Percentiles rank a stretch among this genome's conserved stretches.
Conservation (phyloP, 2,888 invertebrate species). For the Itoplectis maculator region DNA sequence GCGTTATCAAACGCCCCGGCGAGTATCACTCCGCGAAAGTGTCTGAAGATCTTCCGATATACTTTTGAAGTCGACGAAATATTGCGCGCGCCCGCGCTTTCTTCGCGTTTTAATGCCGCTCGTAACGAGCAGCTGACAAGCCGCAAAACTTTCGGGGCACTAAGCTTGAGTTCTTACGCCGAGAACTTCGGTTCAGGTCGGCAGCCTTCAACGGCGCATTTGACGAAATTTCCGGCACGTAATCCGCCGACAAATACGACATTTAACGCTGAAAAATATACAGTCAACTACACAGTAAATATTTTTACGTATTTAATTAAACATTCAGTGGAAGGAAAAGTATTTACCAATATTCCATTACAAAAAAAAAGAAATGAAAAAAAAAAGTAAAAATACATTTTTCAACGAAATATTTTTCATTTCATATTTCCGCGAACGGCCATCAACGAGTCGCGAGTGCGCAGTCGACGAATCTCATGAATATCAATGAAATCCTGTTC, state of each 20-base stretch:
- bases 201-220: too few relatives aligned
- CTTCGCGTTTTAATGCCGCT: background rate
- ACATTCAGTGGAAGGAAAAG: background rate
- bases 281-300: background rate
- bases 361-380: background rate
- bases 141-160: background rate
- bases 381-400: background rate
- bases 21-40: conserved; percentile 30
- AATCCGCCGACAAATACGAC: background rate
- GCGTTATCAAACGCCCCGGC: conserved; percentile 30
- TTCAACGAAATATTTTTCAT: background rate
- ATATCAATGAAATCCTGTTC: conserved; percentile 4
- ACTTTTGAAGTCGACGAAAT: background rate
- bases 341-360: background rate
- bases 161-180: background rate
- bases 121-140: background rate
- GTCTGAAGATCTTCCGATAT: conserved; percentile 12
- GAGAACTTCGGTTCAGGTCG: background rate
- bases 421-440: background rate
- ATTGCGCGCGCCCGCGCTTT: background rate
- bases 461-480: background rate
- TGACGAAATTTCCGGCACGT: too few relatives aligned
- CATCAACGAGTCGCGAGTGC: background rate
- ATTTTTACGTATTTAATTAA: background rate
- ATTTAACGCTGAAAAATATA: too few relatives aligned